Base-by-base conservation (phyloP, 2,888 invertebrate genomes). In the Hyppa rectilinea region DNA sequence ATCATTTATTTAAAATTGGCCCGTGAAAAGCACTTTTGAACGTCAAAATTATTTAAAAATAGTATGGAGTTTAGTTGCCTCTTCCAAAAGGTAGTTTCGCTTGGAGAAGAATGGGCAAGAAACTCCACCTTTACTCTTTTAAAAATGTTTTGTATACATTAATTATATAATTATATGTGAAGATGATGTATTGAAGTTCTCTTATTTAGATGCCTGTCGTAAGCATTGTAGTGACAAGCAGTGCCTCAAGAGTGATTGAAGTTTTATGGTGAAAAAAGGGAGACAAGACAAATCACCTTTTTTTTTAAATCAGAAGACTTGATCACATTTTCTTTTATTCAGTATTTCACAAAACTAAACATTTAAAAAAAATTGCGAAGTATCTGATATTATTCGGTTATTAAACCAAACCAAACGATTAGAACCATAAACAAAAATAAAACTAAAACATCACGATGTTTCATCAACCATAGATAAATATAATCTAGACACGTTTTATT, bases 401-500 rank as follows among this genome's bases (percentile, higher is more conserved):
- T 36, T 29, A 43, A 5, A 31, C 68, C 43, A 68, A 31, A 69
- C 38, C 14, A 47, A 69, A 26, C 45, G 56, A 73, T 36, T 26
- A 26, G 38, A 71, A 64, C 31, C 53, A n/a, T 72, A 72, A 40
- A 36, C 23, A 65, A 49, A n/a, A 73, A 73, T 20, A 53, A 63
- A 71, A 71, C n/a, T 0, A 36, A 20, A 65, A 65, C 29, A 49
- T 20, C 9, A 2, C 20, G 12, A 4, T 43, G 55, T 74, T 74
- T 49, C 65, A 65, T 74, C 74, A 49, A 72, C 74, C 74, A 65
- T 74, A 65, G 49, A 74, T 36, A 74, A 58, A 62, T 65, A 73
- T 73, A 74, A 74, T 56, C 29, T 43, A 36, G 5, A n/a, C 2
- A 36, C 4, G 36, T 64, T 38, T 73, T 73, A 53, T 74, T 55